Conservation (phyloP, 1,140 invertebrate genomes). For the Camponotus floridanus region DNA sequence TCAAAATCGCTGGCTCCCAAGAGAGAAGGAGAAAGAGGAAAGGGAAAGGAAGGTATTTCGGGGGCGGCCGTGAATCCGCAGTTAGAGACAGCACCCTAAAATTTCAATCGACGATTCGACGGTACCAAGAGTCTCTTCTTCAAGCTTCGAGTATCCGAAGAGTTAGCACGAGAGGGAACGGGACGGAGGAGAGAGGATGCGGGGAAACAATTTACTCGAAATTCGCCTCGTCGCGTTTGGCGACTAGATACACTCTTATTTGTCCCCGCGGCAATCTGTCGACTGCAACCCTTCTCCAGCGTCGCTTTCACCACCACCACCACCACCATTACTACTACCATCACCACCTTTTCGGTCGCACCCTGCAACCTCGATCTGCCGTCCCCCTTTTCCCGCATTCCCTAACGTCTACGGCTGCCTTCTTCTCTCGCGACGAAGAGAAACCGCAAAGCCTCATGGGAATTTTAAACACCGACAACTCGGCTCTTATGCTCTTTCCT, state of each 20-base stretch:
- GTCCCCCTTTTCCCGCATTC: slow-evolving; percentile 50
- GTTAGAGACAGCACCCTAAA: slow-evolving; percentile 66
- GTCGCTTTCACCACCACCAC: slow-evolving; percentile 56
- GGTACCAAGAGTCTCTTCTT: slow-evolving; percentile 74
- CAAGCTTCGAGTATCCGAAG: slow-evolving; percentile 62
- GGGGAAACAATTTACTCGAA: slow-evolving; percentile 83
- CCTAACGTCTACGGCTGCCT: slow-evolving; percentile 32
- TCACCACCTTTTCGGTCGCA: slow-evolving; percentile 65
- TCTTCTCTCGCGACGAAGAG: slow-evolving; percentile 45
- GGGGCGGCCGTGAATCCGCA: slow-evolving; percentile 15
- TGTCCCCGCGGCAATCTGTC: slow-evolving; percentile 84
- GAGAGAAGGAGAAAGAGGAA: not conserved
- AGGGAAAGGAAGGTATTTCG: not conserved
- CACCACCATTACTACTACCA: not conserved
- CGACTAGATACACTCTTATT: slow-evolving; percentile 83
- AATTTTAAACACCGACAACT: slow-evolving; percentile 84
- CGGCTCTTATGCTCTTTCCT: slow-evolving; percentile 75
- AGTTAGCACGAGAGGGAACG: slow-evolving; percentile 55
- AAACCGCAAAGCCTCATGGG: slow-evolving; percentile 79
- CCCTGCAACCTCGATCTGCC: slow-evolving; percentile 70
- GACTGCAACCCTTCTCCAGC: slow-evolving; percentile 75
- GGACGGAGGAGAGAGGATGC: slow-evolving; percentile 37
- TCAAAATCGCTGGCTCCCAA: slow-evolving; percentile 34
- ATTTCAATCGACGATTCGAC: slow-evolving; percentile 76
- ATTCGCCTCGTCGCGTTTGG: slow-evolving; percentile 82